Conservation (phyloP, 2,888 invertebrate species). For the Melieria picta region DNA sequence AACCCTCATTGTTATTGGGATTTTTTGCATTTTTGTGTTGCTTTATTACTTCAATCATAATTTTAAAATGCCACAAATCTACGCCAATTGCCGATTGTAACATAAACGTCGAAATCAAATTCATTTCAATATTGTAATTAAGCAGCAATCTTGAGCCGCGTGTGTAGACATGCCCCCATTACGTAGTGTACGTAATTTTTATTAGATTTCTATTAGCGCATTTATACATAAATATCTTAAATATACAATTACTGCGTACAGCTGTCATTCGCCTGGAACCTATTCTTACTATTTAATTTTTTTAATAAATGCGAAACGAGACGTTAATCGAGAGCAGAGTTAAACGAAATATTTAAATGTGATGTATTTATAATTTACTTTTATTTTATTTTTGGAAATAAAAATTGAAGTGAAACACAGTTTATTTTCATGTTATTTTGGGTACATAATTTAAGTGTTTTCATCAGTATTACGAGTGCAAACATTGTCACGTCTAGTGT, state of each 20-base stretch:
- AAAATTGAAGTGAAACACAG: conserved; percentile 10
- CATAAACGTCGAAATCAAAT: too few relatives aligned
- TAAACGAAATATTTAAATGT: conserved; percentile 26
- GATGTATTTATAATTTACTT: conserved; percentile 33
- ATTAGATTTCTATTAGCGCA: conserved; percentile 10
- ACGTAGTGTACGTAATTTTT: not conserved
- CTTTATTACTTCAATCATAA: too few relatives aligned
- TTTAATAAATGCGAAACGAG: not conserved
- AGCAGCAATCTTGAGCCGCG: too few relatives aligned
- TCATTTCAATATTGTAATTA: too few relatives aligned
- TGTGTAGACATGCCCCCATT: not conserved
- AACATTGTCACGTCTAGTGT: too few relatives aligned
- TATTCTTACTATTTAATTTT: too few relatives aligned
- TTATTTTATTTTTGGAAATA: conserved; percentile 30
- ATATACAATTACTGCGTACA: not conserved
- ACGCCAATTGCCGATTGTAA: too few relatives aligned
- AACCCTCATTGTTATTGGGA: too few relatives aligned
- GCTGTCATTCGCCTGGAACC: too few relatives aligned
- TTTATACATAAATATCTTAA: not conserved
- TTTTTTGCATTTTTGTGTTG: too few relatives aligned
- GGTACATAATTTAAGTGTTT: conserved; percentile 9
- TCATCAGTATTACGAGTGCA: too few relatives aligned
- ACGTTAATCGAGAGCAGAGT: conserved; percentile 19
- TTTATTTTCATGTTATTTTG: conserved; percentile 14
- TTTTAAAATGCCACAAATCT: too few relatives aligned